Base-by-base conservation (phyloP, 92 coral and sea anemone species). In the Scolanthus callimorphus region DNA sequence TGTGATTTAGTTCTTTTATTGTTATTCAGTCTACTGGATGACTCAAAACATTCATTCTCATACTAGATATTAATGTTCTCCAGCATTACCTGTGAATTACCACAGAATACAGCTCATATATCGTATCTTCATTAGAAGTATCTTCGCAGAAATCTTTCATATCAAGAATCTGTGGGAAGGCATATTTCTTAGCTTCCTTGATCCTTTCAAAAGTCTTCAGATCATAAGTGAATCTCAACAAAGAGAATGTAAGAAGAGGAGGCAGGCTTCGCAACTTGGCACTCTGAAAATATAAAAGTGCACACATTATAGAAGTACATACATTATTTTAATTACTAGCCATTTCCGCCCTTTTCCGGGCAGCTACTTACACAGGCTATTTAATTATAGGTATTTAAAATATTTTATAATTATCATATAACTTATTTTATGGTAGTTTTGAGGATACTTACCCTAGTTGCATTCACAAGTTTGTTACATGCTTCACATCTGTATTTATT, bases 71-170 rank as follows among this genome's bases (percentile, higher is more conserved):
- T n/a, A n/a, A n/a, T n/a, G n/a, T n/a, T n/a, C n/a, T n/a, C n/a
- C n/a, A n/a, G n/a, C n/a, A n/a, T 41, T 77, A 86, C 95, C 78
- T 69, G 71, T 86, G 95, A 44, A 86, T 86, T 0, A 86, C 81
- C 15, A 86, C 89, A 29, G 95, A 86, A 59, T 63, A 86, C 29
- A 86, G 55, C 34, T 82, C 89, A 70, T 82, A 86, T 0, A 41
- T 39, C 11, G 81, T 77, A 25, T 71, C 54, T 1, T 59, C 74
- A 50, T 57, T 81, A 26, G 41, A 43, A 8, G 37, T 26, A 45
- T 65, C 69, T 67, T 81, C 89, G 64, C 89, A 86, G 52, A 82
- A 86, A 37, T 60, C 66, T 4, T 15, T 61, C 95, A 86, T 81
- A 53, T 73, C 74, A n/a, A 86, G 82, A 29, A 52, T 51, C 51